Percentiles rank a stretch among this genome's conserved stretches.
Evolutionary conservation across 2,888 invertebrate species (phyloP).

Genomic region (Xestia xanthographa): DNA sequence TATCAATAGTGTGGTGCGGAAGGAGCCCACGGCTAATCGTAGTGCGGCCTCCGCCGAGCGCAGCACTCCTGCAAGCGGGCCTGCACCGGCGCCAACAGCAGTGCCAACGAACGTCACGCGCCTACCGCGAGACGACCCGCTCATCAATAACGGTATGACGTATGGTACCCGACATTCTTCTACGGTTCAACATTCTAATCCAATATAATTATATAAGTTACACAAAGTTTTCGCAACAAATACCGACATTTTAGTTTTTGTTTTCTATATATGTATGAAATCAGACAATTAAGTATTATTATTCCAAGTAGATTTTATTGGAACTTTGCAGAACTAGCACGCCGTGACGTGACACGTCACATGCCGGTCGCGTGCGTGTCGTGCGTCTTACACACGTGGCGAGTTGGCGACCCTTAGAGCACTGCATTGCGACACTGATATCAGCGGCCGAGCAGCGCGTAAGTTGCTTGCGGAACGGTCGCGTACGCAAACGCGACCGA

Average conservation of each 20-base stretch:
- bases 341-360: not conserved
- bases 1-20: not conserved
- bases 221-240: not conserved
- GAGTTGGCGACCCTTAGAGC: not conserved
- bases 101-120: not conserved
- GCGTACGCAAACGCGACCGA: too few species aligned
- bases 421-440: conserved; percentile 9
- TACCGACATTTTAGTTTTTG: not conserved
- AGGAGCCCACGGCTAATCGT: conserved; percentile 11
- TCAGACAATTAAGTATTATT: not conserved
- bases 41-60: not conserved
- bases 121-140: conserved; percentile 18
- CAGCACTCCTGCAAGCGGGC: conserved; percentile 47
- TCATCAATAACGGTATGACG: not conserved
- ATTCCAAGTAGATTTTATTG: not conserved
- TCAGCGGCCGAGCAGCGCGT: not conserved
- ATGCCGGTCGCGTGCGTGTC: not conserved
- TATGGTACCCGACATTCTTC: not conserved
- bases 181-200: not conserved
- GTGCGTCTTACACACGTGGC: not conserved
- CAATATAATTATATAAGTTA: not conserved
- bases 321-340: not conserved
- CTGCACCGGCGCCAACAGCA: conserved; percentile 1
- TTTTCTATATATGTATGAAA: not conserved
- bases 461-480: not conserved